Evolutionary conservation across 2,888 invertebrate species (phyloP), one percentile per base, ranked within the genome.

Genomic region (Pseudococcus longispinus): DNA sequence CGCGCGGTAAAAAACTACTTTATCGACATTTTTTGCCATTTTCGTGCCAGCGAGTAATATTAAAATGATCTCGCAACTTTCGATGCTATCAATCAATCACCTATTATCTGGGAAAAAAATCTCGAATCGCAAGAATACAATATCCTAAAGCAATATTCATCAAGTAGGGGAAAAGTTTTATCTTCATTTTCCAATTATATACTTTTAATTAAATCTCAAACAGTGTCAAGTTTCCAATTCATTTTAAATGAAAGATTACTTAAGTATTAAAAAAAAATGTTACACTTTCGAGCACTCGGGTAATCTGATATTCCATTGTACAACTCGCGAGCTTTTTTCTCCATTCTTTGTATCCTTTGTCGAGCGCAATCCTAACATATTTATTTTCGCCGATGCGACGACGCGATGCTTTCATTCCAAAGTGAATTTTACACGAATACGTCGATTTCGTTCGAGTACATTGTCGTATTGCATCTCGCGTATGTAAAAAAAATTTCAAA

Each of bases 131-230:
- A 5, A n/a, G 37, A 37, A 37, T 37, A 8, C 37, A 6, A 32
- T 6, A 32, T 32, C 6, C 32, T 5, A 37, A 2, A 2, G 9
- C 37, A 37, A 13, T n/a, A 55, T n/a, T 23, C 20, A 60, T 13
- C 23, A 60, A 60, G 23, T 11, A 20, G 11, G 9, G 9, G 23
- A 60, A 60, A 60, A 60, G 23, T 60, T 60, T 60, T 20, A n/a
- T 9, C 11, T 55, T 23, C 13, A 9, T 60, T 23, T 20, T 23
- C 23, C 11, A 8, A n/a, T 18, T 55, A 60, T 60, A 23, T 60
- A n/a, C n/a, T 60, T 60, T 60, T 60, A 60, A 60, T 60, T 23
- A 70, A 70, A 70, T 70, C 70, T 32, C 70, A 18, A 70, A 29
- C 29, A 70, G 70, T 29, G 29, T 70, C 70, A 29, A 70, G 29